Percentiles rank a stretch among this genome's conserved stretches.
Conservation (phyloP, 2,113 vertebrate species). For the Ptilonorhynchus violaceus region DNA sequence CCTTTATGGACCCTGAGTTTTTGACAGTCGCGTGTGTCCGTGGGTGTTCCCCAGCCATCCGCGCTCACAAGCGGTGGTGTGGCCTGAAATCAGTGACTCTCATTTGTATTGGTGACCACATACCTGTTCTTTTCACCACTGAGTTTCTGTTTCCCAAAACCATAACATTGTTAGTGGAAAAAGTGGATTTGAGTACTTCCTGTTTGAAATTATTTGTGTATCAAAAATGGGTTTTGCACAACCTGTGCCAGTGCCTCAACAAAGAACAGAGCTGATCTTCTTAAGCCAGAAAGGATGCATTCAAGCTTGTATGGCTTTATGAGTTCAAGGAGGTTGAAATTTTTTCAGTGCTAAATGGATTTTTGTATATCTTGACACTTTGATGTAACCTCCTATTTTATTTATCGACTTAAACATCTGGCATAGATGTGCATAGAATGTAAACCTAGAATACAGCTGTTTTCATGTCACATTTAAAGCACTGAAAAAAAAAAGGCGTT, state of each 20-base stretch:
- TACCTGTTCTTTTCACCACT: slow-evolving; percentile 60
- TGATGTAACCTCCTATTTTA: slow-evolving; percentile 70
- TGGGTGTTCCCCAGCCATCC: background rate
- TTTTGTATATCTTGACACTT: slow-evolving; percentile 73
- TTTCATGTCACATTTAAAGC: slow-evolving; percentile 71
- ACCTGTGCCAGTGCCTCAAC: slow-evolving; percentile 73
- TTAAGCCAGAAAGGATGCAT: slow-evolving; percentile 67
- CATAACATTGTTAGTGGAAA: slow-evolving; percentile 69
- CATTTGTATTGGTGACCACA: background rate
- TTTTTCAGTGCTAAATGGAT: slow-evolving; percentile 69
- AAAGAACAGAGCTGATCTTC: slow-evolving; percentile 72
- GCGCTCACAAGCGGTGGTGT: background rate
- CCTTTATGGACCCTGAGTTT: background rate
- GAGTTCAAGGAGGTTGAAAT: slow-evolving; percentile 62
- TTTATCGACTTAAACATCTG: slow-evolving; percentile 72
- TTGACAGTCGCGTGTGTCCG: background rate
- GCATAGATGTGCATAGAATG: slow-evolving; percentile 69
- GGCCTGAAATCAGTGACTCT: slow-evolving; percentile 13
- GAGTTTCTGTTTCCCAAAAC: slow-evolving; percentile 72
- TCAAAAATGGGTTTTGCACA: slow-evolving; percentile 73
- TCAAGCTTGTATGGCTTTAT: slow-evolving; percentile 69
- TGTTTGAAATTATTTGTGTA: slow-evolving; percentile 70
- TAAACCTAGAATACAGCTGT: slow-evolving; percentile 61
- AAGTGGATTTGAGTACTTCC: slow-evolving; percentile 69
- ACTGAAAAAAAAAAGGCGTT: slow-evolving; percentile 64